These are phyloP conservation scores for Rhinichthys osculus DNA, from an alignment of 2,797 vertebrate genomes.

Conservation along the genomic window DNA sequence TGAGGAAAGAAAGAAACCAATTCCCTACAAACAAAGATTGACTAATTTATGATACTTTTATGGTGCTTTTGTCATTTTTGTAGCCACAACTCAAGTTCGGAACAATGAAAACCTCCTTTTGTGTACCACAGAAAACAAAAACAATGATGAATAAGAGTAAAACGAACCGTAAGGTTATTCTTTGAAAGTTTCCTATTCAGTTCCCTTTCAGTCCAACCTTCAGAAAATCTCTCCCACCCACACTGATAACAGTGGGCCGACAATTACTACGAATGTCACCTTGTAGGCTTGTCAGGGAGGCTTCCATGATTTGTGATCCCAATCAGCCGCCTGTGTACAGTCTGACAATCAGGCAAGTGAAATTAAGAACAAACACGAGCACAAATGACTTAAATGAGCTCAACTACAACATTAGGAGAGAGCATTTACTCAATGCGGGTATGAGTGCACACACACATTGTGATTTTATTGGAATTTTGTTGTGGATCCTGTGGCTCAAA, in stretches of 20 bases:
- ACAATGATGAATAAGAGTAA: not conserved
- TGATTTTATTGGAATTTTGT: not conserved
- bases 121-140: not conserved
- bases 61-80: not conserved
- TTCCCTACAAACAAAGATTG: not conserved
- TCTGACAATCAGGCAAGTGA: constrained; percentile 7
- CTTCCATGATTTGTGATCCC: constrained; percentile 15
- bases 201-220: constrained; percentile 8
- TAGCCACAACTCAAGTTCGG: not conserved
- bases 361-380: not conserved
- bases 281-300: not conserved
- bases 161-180: not conserved
- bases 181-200: not conserved
- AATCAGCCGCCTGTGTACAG: constrained; percentile 2
- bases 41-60: not conserved
- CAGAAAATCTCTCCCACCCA: not conserved
- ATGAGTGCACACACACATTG: not conserved
- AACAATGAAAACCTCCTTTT: not conserved
- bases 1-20: not conserved
- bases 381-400: not conserved
- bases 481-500: not conserved
- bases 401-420: not conserved
- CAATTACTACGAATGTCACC: constrained; percentile 26
- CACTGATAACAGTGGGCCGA: constrained; percentile 9
- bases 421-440: not conserved